Evolutionary conservation across 2,113 vertebrate genomes (phyloP), one percentile per base, ranked within the genome.

Genomic region (Cinclus cinclus): DNA sequence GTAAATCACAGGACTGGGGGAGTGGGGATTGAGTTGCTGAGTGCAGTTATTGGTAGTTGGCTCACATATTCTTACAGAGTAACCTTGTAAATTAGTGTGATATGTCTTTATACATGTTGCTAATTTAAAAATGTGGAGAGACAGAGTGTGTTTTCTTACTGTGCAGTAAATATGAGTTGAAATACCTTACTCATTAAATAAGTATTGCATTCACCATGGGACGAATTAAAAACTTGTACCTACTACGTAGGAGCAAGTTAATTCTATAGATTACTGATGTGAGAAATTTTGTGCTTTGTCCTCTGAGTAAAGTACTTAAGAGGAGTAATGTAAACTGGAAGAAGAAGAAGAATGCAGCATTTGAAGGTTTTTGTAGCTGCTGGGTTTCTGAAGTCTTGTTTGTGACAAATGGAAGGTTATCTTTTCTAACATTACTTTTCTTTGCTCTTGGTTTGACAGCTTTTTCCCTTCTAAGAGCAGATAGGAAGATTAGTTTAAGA

Each of bases 1-100:
- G 99, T 99, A 98, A 98, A 96, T 96, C 46, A 83, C 30, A 56
- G 62, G 47, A 74, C 1, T 0, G 0, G 15, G 13, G 3, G 2
- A 33, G 14, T 31, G 55, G 12, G 8, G 21, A n/a, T n/a, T 33
- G 28, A 60, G 12, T 68, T 39, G 27, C 11, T 27, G n/a, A 60
- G n/a, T 1, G 2, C 53, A 62, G 1, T 73, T 90, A 19, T 8
- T 79, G 39, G 8, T 64, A 33, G 15, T 70, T 89, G 28, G 3
- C 24, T 89, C 23, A 30, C 15, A n/a, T 27, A 22, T 82, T 91
- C n/a, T 67, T 73, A 14, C 18, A 85, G 23, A 79, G 11, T 46
- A 42, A 76, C 15, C 6, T 67, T 79, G 23, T 91, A 75, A 73
- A 50, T 64, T 77, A 55, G 6, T 21, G 15, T 41, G 10, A 4